phyloP scores from a whole-genome alignment of 2,113 vertebrate species.

The Mystacornis crossleyi region DNA sequence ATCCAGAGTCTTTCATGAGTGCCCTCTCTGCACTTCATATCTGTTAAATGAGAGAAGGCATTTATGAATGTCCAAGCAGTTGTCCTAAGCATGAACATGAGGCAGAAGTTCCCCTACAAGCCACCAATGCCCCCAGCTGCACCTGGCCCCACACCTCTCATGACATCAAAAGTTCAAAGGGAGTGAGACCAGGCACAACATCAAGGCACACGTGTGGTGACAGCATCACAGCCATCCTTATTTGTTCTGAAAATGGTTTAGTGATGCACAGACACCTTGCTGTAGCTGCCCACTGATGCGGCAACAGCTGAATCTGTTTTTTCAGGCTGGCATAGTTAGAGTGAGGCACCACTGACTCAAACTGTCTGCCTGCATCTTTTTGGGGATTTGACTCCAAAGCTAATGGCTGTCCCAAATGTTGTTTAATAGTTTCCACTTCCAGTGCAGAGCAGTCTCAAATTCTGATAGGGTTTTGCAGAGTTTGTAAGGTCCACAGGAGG shows the following conservation, averaged over 20 bases:
- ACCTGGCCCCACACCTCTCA: not conserved
- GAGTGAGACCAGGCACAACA: not conserved
- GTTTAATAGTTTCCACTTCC: not conserved
- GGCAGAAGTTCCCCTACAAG: not conserved
- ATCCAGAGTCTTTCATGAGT: not conserved
- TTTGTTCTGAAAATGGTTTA: not conserved
- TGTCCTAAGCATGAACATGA: fast-evolving
- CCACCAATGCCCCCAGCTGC: not conserved
- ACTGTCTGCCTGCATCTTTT: not conserved
- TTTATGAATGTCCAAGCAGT: not conserved
- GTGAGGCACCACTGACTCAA: not conserved
- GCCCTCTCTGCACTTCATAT: not conserved
- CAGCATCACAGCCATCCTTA: not conserved
- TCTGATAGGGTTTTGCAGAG: not conserved
- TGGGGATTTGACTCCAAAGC: not conserved
- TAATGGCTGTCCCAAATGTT: not conserved
- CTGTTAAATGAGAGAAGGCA: not conserved
- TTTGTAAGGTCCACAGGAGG: slow-evolving; percentile 48
- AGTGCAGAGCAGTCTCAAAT: not conserved
- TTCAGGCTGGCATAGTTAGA: not conserved
- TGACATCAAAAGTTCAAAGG: not conserved
- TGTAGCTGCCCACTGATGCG: not conserved
- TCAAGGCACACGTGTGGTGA: not conserved
- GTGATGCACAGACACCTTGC: too few relatives aligned
- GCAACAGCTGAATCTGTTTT: not conserved